Evolutionary conservation across 23 tunicate genomes (phyloP), one percentile per base, ranked within the genome.

Genomic region (Trididemnum clinides): DNA sequence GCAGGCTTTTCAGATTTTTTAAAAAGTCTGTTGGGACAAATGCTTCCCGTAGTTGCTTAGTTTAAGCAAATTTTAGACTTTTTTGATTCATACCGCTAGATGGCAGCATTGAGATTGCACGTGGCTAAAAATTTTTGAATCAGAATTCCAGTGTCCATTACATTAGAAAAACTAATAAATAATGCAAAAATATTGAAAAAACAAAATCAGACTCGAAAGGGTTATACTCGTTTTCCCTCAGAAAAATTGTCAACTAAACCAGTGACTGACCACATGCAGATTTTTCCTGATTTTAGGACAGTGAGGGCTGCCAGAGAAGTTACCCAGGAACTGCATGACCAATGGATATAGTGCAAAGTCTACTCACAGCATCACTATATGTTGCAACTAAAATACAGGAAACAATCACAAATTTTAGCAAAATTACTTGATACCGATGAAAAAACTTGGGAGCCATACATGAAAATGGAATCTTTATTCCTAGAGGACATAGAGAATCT

Each of bases 201-300:
- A n/a, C n/a, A n/a, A n/a, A n/a, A n/a, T n/a, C n/a, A n/a, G n/a
- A n/a, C n/a, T n/a, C n/a, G n/a, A n/a, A n/a, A n/a, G n/a, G n/a
- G n/a, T n/a, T n/a, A n/a, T n/a, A n/a, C n/a, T n/a, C n/a, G n/a
- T 69, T 69, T 69, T 69, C 76, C 76, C 31, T 21, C 76, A 31
- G 76, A 38, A 69, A 10, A 6, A 69, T 33, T n/a, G 6, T 26
- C 69, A n/a, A 62, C 69, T 12, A 69, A 7, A 69, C 76, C 28
- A 69, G 76, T 69, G 37, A 69, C 31, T 69, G 76, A 69, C 6
- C 36, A 38, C 4, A 69, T 69, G 76, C 76, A 27, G 18, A 4
- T 31, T 33, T 62, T 28, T 69, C 7, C 38, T 69, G 38, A 69
- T 5, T 69, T 69, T 69, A 69, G 76, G 21, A 69, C 38, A 33